A percentile compares a stretch with the other conserved stretches of the same genome.
phyloP scores from a whole-genome alignment of 2,113 vertebrate species.

The Oxyruncus cristatus region DNA sequence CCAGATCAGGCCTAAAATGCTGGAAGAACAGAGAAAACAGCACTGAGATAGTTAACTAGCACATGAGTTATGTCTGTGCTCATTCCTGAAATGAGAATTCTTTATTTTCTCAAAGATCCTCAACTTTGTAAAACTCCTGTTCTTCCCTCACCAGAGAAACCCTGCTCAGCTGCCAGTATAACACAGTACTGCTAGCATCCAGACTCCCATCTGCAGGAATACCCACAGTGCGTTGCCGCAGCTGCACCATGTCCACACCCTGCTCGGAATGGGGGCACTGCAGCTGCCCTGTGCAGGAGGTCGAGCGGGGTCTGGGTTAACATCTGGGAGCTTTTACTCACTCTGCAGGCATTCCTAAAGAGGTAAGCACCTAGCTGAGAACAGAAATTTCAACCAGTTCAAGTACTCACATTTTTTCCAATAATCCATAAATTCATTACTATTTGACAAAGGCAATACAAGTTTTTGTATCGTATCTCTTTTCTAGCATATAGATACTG shows the following conservation, averaged over 20 bases:
- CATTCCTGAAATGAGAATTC: background rate
- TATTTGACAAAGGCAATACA: background rate
- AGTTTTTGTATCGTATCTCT: background rate
- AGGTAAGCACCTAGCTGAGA: background rate
- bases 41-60: background rate
- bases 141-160: background rate
- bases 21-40: background rate
- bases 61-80: rapidly evolving
- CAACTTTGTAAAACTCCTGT: background rate
- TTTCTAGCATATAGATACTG: background rate
- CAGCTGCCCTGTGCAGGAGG: background rate
- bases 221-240: rapidly evolving
- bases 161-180: background rate
- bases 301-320: rapidly evolving
- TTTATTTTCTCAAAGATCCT: background rate
- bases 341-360: background rate
- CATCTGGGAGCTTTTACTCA: background rate
- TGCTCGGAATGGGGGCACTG: background rate
- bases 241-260: background rate
- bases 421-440: background rate
- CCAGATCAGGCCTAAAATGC: background rate
- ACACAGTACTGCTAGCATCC: background rate
- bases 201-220: background rate
- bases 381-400: background rate
- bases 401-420: background rate